A percentile compares a stretch with the other conserved stretches of the same genome.
phyloP scores from a whole-genome alignment of 2,113 vertebrate species.

The Tringa solitaria region DNA sequence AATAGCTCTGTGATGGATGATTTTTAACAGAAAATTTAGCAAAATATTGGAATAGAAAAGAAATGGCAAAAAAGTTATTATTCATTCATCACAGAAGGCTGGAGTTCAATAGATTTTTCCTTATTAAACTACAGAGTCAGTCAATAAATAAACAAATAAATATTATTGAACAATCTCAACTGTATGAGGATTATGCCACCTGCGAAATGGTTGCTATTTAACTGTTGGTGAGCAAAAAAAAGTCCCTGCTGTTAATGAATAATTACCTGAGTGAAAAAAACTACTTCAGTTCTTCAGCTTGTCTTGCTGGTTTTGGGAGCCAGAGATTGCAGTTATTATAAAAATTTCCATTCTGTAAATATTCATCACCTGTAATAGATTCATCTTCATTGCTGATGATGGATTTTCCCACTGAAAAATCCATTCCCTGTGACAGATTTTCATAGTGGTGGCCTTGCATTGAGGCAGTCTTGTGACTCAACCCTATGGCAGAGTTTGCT shows the following conservation, averaged over 20 bases:
- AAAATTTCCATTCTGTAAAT: neutral
- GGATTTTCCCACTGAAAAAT: neutral
- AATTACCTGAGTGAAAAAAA: neutral
- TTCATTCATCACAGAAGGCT: neutral
- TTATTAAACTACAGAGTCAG: neutral
- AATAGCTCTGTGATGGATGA: neutral
- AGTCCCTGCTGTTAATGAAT: neutral
- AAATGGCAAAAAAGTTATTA: neutral
- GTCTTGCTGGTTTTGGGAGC: neutral
- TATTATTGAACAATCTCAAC: neutral
- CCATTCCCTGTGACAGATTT: neutral
- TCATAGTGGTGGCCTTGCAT: neutral
- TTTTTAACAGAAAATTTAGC: neutral
- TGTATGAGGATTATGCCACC: neutral
- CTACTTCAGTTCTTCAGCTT: neutral
- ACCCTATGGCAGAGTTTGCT: neutral
- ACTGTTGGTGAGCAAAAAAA: neutral
- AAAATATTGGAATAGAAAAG: neutral
- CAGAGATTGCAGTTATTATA: neutral
- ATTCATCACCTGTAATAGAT: neutral
- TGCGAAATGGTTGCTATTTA: neutral
- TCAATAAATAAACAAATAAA: slow-evolving; percentile 17
- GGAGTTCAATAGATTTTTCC: neutral
- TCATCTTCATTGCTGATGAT: neutral
- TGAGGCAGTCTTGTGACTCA: neutral